These are phyloP conservation scores for Bostrychus sinensis DNA, from an alignment of 2,113 vertebrate genomes.

Conservation along the genomic window DNA sequence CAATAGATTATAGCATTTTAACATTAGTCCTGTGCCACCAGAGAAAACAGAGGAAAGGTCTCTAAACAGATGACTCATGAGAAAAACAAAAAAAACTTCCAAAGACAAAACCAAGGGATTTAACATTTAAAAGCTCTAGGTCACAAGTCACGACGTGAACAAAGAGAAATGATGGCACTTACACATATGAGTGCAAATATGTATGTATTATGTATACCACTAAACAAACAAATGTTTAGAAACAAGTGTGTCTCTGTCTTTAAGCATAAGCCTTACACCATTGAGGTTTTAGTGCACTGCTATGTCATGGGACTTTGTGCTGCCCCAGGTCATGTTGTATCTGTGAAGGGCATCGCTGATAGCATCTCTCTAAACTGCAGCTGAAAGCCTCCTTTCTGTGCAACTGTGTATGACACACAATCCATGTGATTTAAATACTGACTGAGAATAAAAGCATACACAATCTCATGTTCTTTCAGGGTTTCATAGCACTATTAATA, in stretches of 20 bases:
- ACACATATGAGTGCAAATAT: constrained; percentile 33
- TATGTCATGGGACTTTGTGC: constrained; percentile 58
- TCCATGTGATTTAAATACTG: constrained; percentile 30
- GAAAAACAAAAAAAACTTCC: constrained; percentile 25
- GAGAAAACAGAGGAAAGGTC: constrained; percentile 26
- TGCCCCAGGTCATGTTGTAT: constrained; percentile 63
- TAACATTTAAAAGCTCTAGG: constrained; percentile 33
- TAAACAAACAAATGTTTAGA: constrained; percentile 56
- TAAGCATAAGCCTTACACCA: constrained; percentile 59
- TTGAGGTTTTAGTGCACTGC: constrained; percentile 63
- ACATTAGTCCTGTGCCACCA: background rate
- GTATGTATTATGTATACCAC: constrained; percentile 25
- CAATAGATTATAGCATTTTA: constrained; percentile 3
- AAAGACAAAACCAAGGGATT: constrained; percentile 31
- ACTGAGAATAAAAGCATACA: constrained; percentile 1
- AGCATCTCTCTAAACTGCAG: constrained; percentile 53
- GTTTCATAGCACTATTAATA: background rate
- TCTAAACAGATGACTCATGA: constrained; percentile 48
- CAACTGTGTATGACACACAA: constrained; percentile 14
- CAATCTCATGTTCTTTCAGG: background rate
- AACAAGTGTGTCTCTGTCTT: constrained; percentile 59
- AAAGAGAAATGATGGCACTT: constrained; percentile 52
- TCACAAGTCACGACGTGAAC: constrained; percentile 49
- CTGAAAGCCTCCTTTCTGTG: constrained; percentile 60
- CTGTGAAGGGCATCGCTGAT: constrained; percentile 63